Base-by-base conservation (phyloP, 2,113 vertebrate genomes). In the Stercorarius parasiticus region DNA sequence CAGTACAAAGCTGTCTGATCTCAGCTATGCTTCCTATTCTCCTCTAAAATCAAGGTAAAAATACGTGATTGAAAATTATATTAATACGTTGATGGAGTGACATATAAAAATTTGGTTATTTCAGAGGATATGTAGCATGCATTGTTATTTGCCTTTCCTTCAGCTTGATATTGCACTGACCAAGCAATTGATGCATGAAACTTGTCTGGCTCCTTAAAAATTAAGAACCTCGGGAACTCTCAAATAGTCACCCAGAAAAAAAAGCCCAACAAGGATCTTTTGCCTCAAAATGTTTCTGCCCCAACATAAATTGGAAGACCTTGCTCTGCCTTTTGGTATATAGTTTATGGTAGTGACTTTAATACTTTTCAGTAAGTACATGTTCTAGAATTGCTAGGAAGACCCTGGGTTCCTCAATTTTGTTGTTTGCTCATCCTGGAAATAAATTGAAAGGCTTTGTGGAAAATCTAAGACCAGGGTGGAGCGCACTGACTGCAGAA, bases 101-200 rank as follows among this genome's bases (percentile, higher is more conserved):
- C 9, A 27, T 9, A 43, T 50, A 77, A 59, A 71, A 43, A 22
- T 5, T 34, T 2, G 34, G 43, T 42, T 49, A 14, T 19, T 40
- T 11, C 0, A 42, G 49, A 87, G 16, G 18, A 36, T 56, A 13
- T 47, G 30, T 81, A 9, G 34, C 7, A 52, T 26, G 10, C 21
- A 13, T 49, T 80, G 12, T 67, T 11, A n/a, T 42, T 21, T 76
- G 30, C 38, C 32, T 86, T 58, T 67, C 32, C 40, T 67, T 38
- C 49, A 70, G 17, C 22, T 77, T 64, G 10, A 29, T 50, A 6
- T 18, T 47, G 9, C 25, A 15, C 11, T 38, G 14, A 3, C 76
- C 25, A 77, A 50, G 32, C 25, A 22, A 42, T 13, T 1, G 0
- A 43, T 52, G 29, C 13, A 73, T 0, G 0, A 29, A 29, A 38